Evolutionary conservation across 2,113 vertebrate genomes (phyloP), one percentile per base, ranked within the genome.

Genomic region (Cottus gobio): DNA sequence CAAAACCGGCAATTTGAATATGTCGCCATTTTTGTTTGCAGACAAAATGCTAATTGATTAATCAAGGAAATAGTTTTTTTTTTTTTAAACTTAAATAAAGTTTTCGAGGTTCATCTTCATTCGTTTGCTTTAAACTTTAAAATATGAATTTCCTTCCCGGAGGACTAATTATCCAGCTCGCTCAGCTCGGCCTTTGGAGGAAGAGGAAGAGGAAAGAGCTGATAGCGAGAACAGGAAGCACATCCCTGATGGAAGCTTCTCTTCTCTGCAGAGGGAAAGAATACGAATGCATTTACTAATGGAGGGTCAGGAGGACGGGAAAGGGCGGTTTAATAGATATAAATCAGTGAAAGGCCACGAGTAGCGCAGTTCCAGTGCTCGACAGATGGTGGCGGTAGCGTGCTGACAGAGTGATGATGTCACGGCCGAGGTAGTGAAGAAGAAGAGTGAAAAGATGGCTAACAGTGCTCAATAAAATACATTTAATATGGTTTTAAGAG

Each of bases 181-280:
- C 34, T 34, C 34, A 34, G 34, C 34, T 3, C 34, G 34, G 34
- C 6, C 34, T 34, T 34, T 34, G 66, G 30, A 30, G 72, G 37
- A 31, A 67, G 50, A 74, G 48, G 39, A 46, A 52, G 9, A 54
- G 66, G 8, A 34, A 34, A 2, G 30, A 4, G 34, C 5, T 34
- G 71, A 80, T 50, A 48, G 30, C 31, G 54, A 75, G 46, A 22
- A 65, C 80, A 76, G 67, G 80, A 78, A 81, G 34, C 68, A 71
- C 24, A 18, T 30, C 42, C 28, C 18, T 0, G 39, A 42, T 30
- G 24, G 26, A 79, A 4, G 20, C 76, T 60, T 68, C 8, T 46
- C n/a, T 13, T 3, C 37, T 71, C 24, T 2, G 3, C 34, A 28
- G 77, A 60, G 83, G 37, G 54, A 67, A 26, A 20, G 48, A 24